These are phyloP conservation scores for Aphelenchoides bicaudatus DNA, from an alignment of 2,888 invertebrate species.

Conservation along the genomic window DNA sequence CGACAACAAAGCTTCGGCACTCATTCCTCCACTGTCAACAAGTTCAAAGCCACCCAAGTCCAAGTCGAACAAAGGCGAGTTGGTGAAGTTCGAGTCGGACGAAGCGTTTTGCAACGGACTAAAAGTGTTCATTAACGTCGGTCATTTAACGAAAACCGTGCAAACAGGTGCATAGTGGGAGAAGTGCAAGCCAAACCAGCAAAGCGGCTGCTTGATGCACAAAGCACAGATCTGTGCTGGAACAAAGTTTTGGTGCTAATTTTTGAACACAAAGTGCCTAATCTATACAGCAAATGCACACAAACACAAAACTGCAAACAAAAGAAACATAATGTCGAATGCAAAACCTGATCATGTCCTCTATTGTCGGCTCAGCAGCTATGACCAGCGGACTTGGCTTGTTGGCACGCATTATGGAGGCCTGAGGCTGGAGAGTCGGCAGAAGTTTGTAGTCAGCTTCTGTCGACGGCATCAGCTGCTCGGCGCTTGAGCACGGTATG, in stretches of 20 bases:
- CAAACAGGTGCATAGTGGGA: constrained; percentile 9
- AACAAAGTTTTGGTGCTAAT: too few species aligned
- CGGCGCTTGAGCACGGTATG: background rate
- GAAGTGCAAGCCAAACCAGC: too few species aligned
- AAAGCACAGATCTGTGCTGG: too few species aligned
- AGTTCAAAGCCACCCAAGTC: constrained; percentile 58
- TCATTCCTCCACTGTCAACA: constrained; percentile 49
- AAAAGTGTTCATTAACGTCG: background rate
- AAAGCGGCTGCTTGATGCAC: too few species aligned
- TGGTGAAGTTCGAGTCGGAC: constrained; percentile 41
- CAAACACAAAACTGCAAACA: background rate
- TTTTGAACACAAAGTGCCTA: too few species aligned
- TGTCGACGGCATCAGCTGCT: background rate
- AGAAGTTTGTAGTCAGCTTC: background rate
- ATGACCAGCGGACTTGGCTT: background rate
- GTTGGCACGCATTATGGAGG: background rate
- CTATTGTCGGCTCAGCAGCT: background rate
- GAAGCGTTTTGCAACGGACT: constrained; percentile 34
- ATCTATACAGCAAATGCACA: too few species aligned
- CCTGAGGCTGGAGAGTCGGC: background rate
- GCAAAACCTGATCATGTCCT: constrained; percentile 6
- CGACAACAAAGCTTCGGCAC: constrained; percentile 52
- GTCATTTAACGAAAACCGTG: constrained; percentile 2
- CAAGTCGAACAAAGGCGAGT: constrained; percentile 46
- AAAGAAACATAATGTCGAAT: too few species aligned